Conservation (phyloP, 2,888 invertebrate genomes). For the Molorchus minor region DNA sequence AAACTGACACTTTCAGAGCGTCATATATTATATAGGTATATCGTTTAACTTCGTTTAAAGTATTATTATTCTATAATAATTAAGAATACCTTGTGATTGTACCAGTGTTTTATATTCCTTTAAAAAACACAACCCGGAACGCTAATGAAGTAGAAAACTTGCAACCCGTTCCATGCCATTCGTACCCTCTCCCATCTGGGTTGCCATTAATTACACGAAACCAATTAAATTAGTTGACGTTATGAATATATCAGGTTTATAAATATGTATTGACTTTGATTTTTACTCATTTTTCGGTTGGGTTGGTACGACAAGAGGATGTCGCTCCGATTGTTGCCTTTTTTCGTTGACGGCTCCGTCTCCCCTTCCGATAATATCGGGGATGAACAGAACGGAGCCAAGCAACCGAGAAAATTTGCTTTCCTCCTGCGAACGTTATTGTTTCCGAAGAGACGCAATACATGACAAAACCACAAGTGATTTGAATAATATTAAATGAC, state of each 20-base stretch:
- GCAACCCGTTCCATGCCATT: conserved; percentile 3
- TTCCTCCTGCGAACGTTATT: conserved; percentile 31
- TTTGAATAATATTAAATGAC: conserved; percentile 25
- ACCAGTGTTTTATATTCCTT: no score
- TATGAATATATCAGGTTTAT: conserved; percentile 56
- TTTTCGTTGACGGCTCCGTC: conserved; percentile 34
- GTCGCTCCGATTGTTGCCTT: conserved; percentile 47
- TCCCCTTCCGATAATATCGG: conserved; percentile 31
- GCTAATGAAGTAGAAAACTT: conserved; percentile 8
- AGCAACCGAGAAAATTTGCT: conserved; percentile 36
- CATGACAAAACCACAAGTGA: conserved; percentile 30
- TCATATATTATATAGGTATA: no score
- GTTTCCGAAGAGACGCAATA: conserved; percentile 27
- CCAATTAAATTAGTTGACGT: conserved; percentile 57
- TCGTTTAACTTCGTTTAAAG: no score
- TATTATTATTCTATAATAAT: no score
- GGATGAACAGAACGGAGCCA: conserved; percentile 31
- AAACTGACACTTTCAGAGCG: no score
- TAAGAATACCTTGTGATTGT: no score
- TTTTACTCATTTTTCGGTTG: conserved; percentile 56
- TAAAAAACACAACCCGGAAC: background rate
- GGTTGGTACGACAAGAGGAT: conserved; percentile 48
- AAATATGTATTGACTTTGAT: conserved; percentile 54
- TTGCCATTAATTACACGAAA: conserved; percentile 40
- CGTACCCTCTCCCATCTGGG: conserved; percentile 17